These are phyloP conservation scores for Dryas iulia DNA, from an alignment of 1,140 invertebrate species.

Conservation along the genomic window DNA sequence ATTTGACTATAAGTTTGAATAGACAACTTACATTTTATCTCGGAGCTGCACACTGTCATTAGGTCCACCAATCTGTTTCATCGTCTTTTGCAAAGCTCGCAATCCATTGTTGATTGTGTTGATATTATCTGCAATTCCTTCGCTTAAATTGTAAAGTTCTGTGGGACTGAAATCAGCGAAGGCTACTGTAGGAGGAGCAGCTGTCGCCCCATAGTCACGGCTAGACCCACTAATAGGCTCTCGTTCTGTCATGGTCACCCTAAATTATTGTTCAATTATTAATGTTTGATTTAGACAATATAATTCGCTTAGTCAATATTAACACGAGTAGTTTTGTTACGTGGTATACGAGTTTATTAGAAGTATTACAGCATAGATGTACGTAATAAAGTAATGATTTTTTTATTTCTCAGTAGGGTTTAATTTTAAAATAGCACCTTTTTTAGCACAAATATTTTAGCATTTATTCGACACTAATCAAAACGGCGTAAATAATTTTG, in stretches of 20 bases:
- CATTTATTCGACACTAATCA: constrained; percentile 10
- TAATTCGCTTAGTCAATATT: not conserved
- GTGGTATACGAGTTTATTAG: not conserved
- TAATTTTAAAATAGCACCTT: too few species aligned
- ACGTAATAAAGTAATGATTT: not conserved
- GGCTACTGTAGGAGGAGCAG: constrained; percentile 82
- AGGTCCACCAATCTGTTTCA: constrained; percentile 88
- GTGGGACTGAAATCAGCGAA: constrained; percentile 85
- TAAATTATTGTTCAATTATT: constrained; percentile 10
- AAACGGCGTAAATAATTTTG: constrained; percentile 20
- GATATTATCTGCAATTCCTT: constrained; percentile 89
- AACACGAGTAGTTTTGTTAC: not conserved
- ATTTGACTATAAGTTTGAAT: not conserved
- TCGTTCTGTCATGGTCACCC: constrained; percentile 63
- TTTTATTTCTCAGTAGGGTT: not conserved
- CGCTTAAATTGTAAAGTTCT: constrained; percentile 87
- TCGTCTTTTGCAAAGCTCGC: constrained; percentile 86
- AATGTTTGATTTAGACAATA: not conserved
- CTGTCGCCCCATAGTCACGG: constrained; percentile 79
- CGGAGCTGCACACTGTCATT: constrained; percentile 82
- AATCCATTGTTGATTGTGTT: constrained; percentile 87
- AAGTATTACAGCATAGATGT: too few species aligned
- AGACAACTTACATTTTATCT: constrained; percentile 65
- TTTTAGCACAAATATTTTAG: not conserved
- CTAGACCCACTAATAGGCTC: constrained; percentile 64